Conservation (phyloP, 2,888 invertebrate species). For the Nezara viridula region DNA sequence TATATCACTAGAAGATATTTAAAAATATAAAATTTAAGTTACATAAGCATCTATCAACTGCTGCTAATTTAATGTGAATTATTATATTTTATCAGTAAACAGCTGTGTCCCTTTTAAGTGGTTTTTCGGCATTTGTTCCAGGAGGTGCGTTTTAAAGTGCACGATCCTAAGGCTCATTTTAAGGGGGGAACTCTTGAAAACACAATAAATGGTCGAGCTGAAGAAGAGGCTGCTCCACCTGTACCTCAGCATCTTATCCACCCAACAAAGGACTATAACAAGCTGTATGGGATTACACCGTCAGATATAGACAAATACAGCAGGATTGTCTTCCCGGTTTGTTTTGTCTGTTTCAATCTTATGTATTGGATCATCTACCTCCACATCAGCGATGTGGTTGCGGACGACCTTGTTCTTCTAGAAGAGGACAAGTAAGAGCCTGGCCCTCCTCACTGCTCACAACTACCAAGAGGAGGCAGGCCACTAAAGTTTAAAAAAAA, state of each 20-base stretch:
- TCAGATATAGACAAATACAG: constrained; percentile 99
- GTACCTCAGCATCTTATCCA: constrained; percentile 84
- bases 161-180: constrained; percentile 93
- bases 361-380: constrained; percentile 99
- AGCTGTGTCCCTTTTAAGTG: constrained; percentile 72
- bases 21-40: background rate
- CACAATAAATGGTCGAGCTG: constrained; percentile 86
- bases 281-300: constrained; percentile 91
- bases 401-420: constrained; percentile 90
- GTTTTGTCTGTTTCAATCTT: constrained; percentile 98
- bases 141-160: constrained; percentile 96
- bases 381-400: constrained; percentile 95
- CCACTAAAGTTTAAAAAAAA: constrained; percentile 14
- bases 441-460: constrained; percentile 59
- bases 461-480: constrained; percentile 58
- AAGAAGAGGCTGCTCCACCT: constrained; percentile 74
- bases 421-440: constrained; percentile 76
- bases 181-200: constrained; percentile 93
- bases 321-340: constrained; percentile 96
- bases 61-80: background rate
- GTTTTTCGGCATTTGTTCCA: constrained; percentile 73
- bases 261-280: constrained; percentile 93
- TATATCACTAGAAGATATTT: background rate
- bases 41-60: background rate
- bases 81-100: background rate